Percentiles rank a stretch among this genome's conserved stretches.
phyloP scores from a whole-genome alignment of 23 tunicate genomes.

The Botrylloides violaceus region DNA sequence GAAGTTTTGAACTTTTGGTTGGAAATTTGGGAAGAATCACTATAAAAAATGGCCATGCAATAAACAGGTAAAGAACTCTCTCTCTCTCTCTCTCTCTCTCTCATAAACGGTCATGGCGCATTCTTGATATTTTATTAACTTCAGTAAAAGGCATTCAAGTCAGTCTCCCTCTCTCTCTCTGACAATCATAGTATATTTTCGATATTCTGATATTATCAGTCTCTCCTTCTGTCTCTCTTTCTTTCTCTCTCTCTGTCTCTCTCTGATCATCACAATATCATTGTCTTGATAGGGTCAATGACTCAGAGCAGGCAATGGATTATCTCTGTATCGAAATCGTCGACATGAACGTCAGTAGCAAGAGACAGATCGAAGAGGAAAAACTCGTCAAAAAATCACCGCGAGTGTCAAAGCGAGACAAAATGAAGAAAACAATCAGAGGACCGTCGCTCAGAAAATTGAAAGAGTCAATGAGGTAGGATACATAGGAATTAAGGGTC shows the following conservation, averaged over 20 bases:
- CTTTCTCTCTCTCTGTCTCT: too few relatives aligned
- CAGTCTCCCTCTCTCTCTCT: too few relatives aligned
- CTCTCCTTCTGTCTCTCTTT: too few relatives aligned
- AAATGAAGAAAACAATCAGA: neutral
- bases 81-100: too few relatives aligned
- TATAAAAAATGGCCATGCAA: constrained; percentile 44
- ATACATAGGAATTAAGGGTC: too few relatives aligned
- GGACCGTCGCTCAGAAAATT: constrained; percentile 47
- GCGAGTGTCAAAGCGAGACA: neutral
- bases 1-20: constrained; percentile 74
- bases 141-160: too few relatives aligned
- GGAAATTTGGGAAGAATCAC: constrained; percentile 83
- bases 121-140: too few relatives aligned
- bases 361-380: constrained; percentile 55
- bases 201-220: too few relatives aligned
- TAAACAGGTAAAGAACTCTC: neutral
- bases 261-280: too few relatives aligned
- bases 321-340: constrained; percentile 37
- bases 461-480: constrained; percentile 32
- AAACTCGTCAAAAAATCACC: constrained; percentile 28
- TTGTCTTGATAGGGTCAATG: neutral
- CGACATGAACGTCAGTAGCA: constrained; percentile 68
- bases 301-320: constrained; percentile 31
- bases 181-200: too few relatives aligned
- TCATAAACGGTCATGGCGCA: too few relatives aligned